Evolutionary conservation across 2,113 vertebrate genomes (phyloP), one percentile per base, ranked within the genome.

Genomic region (Colaptes auratus): DNA sequence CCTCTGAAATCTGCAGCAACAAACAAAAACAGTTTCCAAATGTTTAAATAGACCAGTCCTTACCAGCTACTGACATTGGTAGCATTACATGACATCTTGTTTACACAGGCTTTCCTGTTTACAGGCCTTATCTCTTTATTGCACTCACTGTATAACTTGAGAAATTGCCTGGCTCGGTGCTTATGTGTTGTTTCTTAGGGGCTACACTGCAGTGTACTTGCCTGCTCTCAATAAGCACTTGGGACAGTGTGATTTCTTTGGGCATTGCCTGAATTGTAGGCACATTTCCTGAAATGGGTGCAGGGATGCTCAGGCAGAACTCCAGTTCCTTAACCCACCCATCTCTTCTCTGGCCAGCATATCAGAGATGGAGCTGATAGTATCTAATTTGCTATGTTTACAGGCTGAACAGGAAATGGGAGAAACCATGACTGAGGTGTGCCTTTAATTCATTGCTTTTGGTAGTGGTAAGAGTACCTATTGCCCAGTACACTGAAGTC

Each of bases 381-480:
- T 44, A 39, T 71, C 64, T 86, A 70, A 87, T 66, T 63, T 85
- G 39, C 75, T 59, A 28, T 0, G 2, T 55, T 85, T 17, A 71
- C 24, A 31, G 20, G 46, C 52, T 73, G 80, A 74, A 74, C 79
- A 94, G 93, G 92, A 95, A 93, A 86, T 46, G 56, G 72, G 64
- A 94, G 80, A 82, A 86, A 55, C 11, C 0, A 6, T 63, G 58
- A 58, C 36, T 76, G 82, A 89, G 85, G 82, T 33, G 72, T 88
- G 75, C 24, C 82, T 88, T 92, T 90, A 78, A 89, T 79, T 69
- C 64, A 80, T 42, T 65, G 71, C 55, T 87, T 86, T 55, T 77
- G 44, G 30, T 61, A 55, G 46, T 73, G 39, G n/a, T 46, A 72
- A n/a, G 55, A 89, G 63, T 63, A 61, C 25, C 59, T 69, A 20